These are phyloP conservation scores for Scaeva pyrastri DNA, from an alignment of 2,888 invertebrate genomes.

Conservation along the genomic window DNA sequence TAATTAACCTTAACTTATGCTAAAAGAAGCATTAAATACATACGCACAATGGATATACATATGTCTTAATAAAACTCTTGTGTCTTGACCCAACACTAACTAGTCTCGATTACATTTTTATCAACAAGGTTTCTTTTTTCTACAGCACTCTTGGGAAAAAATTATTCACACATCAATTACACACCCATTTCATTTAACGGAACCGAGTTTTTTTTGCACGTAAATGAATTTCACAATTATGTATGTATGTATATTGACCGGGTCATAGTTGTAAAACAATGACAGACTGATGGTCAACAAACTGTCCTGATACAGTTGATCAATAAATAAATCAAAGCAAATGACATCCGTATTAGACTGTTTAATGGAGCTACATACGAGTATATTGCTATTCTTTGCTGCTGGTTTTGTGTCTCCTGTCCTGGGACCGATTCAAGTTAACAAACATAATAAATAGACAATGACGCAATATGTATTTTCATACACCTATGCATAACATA, in stretches of 20 bases:
- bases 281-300: not conserved
- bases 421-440: slow-evolving; percentile 1
- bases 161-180: not conserved
- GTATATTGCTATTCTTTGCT: not conserved
- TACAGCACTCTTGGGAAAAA: not conserved
- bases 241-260: no score
- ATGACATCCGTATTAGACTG: slow-evolving; percentile 43
- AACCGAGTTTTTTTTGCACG: not conserved
- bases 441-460: slow-evolving; percentile 32
- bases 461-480: not conserved
- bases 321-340: slow-evolving; percentile 63
- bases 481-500: not conserved
- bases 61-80: not conserved
- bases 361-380: not conserved
- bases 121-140: slow-evolving; percentile 10
- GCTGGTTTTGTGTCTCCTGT: not conserved
- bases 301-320: slow-evolving; percentile 50
- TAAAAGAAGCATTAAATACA: no score
- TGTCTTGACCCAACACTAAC: not conserved
- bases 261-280: not conserved
- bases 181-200: not conserved
- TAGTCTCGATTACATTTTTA: not conserved
- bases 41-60: no score
- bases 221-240: slow-evolving; percentile 21
- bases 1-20: no score